Evolutionary conservation across 2,888 invertebrate species (phyloP).

Genomic region (Eilema caniola): DNA sequence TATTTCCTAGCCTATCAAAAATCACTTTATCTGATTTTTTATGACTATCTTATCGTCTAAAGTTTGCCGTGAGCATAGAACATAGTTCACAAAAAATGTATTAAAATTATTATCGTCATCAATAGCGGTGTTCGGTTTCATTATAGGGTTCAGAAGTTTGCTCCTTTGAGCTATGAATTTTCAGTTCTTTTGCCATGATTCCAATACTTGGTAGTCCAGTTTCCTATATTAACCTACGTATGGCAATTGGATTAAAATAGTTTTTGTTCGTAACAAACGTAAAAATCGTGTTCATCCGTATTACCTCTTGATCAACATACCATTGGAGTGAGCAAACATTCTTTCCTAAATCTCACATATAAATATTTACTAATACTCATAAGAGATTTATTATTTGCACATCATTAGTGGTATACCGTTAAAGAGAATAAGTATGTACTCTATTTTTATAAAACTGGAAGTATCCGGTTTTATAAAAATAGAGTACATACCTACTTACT

Average conservation of each 20-base stretch:
- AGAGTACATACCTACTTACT: no score
- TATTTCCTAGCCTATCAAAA: no score
- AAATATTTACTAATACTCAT: slow-evolving; percentile 25
- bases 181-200: neutral
- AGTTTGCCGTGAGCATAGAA: no score
- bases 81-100: no score
- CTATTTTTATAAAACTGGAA: slow-evolving; percentile 2
- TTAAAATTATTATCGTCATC: no score
- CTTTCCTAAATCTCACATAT: slow-evolving; percentile 25
- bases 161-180: neutral
- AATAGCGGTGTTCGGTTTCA: no score
- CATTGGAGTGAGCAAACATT: slow-evolving; percentile 23
- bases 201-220: no score
- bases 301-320: slow-evolving; percentile 5
- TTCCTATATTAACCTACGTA: no score
- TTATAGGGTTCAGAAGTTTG: no score
- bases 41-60: no score
- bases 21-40: no score
- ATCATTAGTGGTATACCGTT: slow-evolving; percentile 53
- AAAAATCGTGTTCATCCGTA: neutral
- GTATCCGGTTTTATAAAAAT: neutral
- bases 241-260: no score
- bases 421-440: slow-evolving; percentile 35
- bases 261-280: neutral
- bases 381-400: slow-evolving; percentile 49